A percentile compares a stretch with the other conserved stretches of the same genome.
Conservation (phyloP, 2,888 invertebrate species). For the Odiellus spinosus region DNA sequence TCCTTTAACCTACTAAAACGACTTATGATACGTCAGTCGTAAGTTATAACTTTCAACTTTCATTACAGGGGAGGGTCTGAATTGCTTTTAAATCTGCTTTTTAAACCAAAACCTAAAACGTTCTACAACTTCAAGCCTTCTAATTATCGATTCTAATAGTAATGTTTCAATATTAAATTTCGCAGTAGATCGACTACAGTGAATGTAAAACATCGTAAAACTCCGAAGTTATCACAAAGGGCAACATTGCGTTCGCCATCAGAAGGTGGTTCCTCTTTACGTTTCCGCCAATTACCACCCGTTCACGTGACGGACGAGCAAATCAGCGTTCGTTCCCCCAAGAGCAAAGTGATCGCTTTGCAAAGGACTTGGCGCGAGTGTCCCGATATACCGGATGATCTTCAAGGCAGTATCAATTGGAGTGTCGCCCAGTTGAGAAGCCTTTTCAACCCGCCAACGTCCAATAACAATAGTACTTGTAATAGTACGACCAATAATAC, state of each 20-base stretch:
- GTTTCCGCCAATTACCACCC: slow-evolving; percentile 44
- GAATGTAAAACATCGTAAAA: neutral
- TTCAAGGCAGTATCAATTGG: slow-evolving; percentile 25
- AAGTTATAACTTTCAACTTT: too few relatives aligned
- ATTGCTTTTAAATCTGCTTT: too few relatives aligned
- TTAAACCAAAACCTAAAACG: too few relatives aligned
- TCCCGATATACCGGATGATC: slow-evolving; percentile 17
- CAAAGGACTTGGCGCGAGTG: neutral
- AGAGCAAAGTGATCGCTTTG: too few relatives aligned
- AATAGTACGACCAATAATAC: too few relatives aligned
- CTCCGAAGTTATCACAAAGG: neutral
- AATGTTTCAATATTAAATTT: too few relatives aligned
- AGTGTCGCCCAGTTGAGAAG: slow-evolving; percentile 26
- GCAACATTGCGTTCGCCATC: neutral
- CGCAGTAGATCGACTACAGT: neutral
- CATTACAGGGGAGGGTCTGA: too few relatives aligned
- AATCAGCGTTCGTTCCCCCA: slow-evolving; percentile 6
- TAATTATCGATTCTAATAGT: neutral
- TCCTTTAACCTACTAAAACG: too few relatives aligned
- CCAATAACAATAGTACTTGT: too few relatives aligned
- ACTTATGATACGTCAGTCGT: too few relatives aligned
- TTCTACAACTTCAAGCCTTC: slow-evolving; percentile 9
- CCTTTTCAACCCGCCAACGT: slow-evolving; percentile 19
- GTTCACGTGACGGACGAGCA: slow-evolving; percentile 39
- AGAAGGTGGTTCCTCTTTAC: slow-evolving; percentile 8